Evolutionary conservation across 2,797 vertebrate genomes (phyloP).

Genomic region (Labeo calbasu): DNA sequence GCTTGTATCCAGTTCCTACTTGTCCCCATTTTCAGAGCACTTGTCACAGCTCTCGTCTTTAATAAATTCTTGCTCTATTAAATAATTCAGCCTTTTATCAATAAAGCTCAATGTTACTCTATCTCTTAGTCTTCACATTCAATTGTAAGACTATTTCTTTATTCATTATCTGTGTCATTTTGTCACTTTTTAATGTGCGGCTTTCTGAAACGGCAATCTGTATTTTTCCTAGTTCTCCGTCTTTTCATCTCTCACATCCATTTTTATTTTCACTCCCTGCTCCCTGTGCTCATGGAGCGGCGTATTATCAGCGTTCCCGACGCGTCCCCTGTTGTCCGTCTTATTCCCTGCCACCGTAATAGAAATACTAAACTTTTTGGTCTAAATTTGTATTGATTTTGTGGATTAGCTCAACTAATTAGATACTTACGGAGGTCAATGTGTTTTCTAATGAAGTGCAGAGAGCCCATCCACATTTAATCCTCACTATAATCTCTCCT

Average conservation of each 20-base stretch:
- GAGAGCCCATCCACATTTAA: constrained; percentile 45
- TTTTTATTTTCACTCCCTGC: constrained; percentile 7
- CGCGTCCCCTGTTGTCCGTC: constrained; percentile 22
- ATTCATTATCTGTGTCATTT: constrained; percentile 62
- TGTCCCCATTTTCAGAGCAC: constrained; percentile 56
- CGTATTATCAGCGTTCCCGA: constrained; percentile 27
- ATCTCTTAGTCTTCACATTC: constrained; percentile 66
- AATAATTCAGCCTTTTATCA: constrained; percentile 70
- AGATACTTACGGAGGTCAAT: constrained; percentile 19
- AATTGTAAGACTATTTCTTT: constrained; percentile 62
- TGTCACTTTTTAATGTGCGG: constrained; percentile 56
- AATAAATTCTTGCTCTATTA: constrained; percentile 62
- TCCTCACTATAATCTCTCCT: constrained; percentile 65
- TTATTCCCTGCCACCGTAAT: constrained; percentile 5
- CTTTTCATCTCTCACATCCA: constrained; percentile 37
- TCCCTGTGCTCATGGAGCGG: background rate
- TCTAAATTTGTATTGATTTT: constrained; percentile 17
- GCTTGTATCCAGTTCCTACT: constrained; percentile 49
- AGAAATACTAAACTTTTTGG: constrained; percentile 18
- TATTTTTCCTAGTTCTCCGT: constrained; percentile 48
- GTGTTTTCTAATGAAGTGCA: constrained; percentile 52
- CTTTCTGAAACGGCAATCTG: constrained; percentile 55
- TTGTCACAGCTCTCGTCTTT: constrained; percentile 58
- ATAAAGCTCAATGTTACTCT: constrained; percentile 67
- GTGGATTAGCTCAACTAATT: constrained; percentile 36